Percentiles rank a stretch among this genome's conserved stretches.
Conservation (phyloP, 2,113 vertebrate genomes). For the Microcebus murinus region DNA sequence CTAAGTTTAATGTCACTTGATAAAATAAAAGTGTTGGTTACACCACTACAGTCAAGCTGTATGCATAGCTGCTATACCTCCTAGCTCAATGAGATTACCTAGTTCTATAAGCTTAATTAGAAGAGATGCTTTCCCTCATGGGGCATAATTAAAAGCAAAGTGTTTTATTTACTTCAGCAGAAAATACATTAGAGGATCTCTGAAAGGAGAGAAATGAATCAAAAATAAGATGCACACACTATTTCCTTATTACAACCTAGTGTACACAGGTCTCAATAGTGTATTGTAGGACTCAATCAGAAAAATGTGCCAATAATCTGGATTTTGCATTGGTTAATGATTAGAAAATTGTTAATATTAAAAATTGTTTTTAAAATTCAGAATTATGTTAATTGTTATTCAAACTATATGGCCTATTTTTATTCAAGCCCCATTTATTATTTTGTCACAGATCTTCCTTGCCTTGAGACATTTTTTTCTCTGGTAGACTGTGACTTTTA, state of each 20-base stretch:
- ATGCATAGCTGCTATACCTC: background rate
- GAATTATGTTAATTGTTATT: background rate
- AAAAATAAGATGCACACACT: background rate
- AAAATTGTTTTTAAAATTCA: background rate
- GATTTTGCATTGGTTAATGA: background rate
- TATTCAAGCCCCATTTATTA: background rate
- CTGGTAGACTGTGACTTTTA: background rate
- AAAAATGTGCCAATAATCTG: background rate
- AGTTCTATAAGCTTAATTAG: slow-evolving; percentile 50
- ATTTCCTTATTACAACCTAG: background rate
- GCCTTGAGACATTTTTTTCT: background rate
- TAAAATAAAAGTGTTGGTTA: slow-evolving; percentile 45
- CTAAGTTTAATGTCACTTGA: slow-evolving; percentile 36
- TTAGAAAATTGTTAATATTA: background rate
- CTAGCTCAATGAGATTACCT: background rate
- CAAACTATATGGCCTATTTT: background rate
- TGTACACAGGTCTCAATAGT: background rate
- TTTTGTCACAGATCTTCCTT: background rate
- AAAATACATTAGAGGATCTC: background rate
- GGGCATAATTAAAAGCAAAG: slow-evolving; percentile 39
- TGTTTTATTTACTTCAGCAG: slow-evolving; percentile 59
- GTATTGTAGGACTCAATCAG: background rate
- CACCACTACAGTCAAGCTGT: background rate
- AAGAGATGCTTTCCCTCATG: slow-evolving; percentile 17
- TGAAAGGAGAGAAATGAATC: slow-evolving; percentile 43